A percentile compares a stretch with the other conserved stretches of the same genome.
phyloP scores from a whole-genome alignment of 2,113 vertebrate species.

The Elachura formosa region DNA sequence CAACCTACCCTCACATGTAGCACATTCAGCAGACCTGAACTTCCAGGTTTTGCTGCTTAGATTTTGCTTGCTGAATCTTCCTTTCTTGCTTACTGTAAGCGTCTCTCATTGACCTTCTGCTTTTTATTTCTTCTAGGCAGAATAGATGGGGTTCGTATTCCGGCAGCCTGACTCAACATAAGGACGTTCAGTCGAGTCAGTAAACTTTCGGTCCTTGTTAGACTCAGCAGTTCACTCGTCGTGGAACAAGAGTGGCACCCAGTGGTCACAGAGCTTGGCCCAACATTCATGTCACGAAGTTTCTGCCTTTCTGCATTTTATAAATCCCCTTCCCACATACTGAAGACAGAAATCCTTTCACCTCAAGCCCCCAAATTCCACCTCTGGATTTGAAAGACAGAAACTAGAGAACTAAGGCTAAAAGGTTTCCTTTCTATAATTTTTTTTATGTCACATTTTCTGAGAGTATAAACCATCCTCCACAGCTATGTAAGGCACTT shows the following conservation, averaged over 20 bases:
- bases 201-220: slow-evolving; percentile 19
- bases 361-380: not conserved
- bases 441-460: not conserved
- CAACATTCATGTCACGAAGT: not conserved
- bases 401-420: not conserved
- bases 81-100: slow-evolving; percentile 11
- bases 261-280: slow-evolving; percentile 28
- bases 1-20: not conserved
- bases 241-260: slow-evolving; percentile 70
- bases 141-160: not conserved
- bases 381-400: not conserved
- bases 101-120: slow-evolving; percentile 54
- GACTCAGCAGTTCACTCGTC: not conserved
- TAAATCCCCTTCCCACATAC: not conserved
- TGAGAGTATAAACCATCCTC: not conserved
- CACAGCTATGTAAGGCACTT: not conserved
- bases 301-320: not conserved
- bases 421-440: not conserved
- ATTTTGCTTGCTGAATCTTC: not conserved
- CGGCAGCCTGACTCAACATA: slow-evolving; percentile 17
- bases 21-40: not conserved
- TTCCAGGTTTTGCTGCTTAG: not conserved
- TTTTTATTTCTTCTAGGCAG: slow-evolving; percentile 39
- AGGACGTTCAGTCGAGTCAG: not conserved
- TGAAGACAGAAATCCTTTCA: not conserved